Base-by-base conservation (phyloP, 2,797 vertebrate species). In the Nannoperca australis region DNA sequence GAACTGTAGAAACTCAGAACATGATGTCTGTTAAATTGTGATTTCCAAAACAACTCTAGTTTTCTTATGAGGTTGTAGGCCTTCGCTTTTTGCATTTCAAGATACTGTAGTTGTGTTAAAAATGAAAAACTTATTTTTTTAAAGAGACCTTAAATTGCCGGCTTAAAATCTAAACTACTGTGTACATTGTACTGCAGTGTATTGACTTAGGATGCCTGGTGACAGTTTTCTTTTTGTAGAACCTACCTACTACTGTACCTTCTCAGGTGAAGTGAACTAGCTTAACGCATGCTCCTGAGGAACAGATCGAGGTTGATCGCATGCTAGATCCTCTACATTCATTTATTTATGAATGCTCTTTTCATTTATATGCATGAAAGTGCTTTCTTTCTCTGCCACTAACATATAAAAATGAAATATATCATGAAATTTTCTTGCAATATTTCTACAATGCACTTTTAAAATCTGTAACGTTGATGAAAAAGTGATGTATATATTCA, bases 251-350 rank as follows among this genome's bases (percentile, higher is more conserved):
- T 76, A 50, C 66, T 85, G 70, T 91, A 92, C 88, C 88, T 89
- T 91, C 95, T 96, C 95, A 95, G 95, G 95, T 96, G 91, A 95
- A 85, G 79, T 81, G 84, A 83, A 70, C 79, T 90, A 88, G 87
- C 89, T 60, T 82, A 88, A 83, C 42, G 94, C 93, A 94, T 95
- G 92, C 88, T 82, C 83, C 87, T 84, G 85, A 92, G 80, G 67
- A 86, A 82, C 74, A 79, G 68, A 84, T 62, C 44, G 75, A 91
- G 73, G 84, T 83, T 70, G 86, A 92, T 54, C 24, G 95, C 95
- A 95, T 94, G 95, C 82, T 84, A 86, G 81, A 93, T 86, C 86
- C 87, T 85, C 56, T 40, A 53, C 71, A 69, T 85, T 85, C 88
- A 78, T 89, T 88, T 90, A 71, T 64, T 69, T 84, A 53, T 44